Evolutionary conservation across 2,113 vertebrate species (phyloP), one percentile per base, ranked within the genome.

Genomic region (Zosterops japonicus): DNA sequence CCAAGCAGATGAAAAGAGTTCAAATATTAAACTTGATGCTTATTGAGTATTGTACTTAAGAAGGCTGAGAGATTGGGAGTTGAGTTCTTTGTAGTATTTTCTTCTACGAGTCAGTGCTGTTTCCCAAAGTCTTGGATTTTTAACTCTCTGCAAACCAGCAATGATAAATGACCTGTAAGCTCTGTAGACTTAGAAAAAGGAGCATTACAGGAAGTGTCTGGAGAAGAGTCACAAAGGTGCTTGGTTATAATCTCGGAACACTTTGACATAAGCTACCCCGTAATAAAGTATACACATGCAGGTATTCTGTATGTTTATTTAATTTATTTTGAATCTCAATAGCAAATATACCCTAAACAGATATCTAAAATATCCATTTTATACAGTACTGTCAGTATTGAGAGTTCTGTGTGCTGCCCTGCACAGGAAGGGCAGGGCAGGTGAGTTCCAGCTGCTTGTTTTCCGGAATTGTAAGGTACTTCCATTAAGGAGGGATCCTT

Each of bases 261-360:
- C 31, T 87, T 61, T 56, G n/a, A 15, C 0, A 0, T 59, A 68
- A 50, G 20, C 47, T 39, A 2, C 14, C 33, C 49, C 20, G 60
- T 67, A 71, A 91, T 44, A 17, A 84, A 71, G 2, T 14, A 57
- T 19, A 72, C 28, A 41, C 55, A 23, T 29, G 15, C 63, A 57
- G 44, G 28, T 89, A 61, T 91, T 95, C 55, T 91, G 57, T 77
- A 69, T 19, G 78, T 94, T 97, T 88, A 88, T 81, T 97, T 97
- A 96, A 96, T 92, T 97, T 97, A 96, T 72, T 93, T 91, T 91
- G 83, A 95, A 89, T 95, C 70, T 28, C 19, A 94, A 75, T 96
- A 90, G 87, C 94, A 97, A 96, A 97, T 96, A 91, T 96, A 96
- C 93, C 96, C 88, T 96, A 96, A 95, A 93, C 84, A 97, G 90